Evolutionary conservation across 1,140 invertebrate species (phyloP), one percentile per base, ranked within the genome.

Genomic region (Euwallacea fornicatus): DNA sequence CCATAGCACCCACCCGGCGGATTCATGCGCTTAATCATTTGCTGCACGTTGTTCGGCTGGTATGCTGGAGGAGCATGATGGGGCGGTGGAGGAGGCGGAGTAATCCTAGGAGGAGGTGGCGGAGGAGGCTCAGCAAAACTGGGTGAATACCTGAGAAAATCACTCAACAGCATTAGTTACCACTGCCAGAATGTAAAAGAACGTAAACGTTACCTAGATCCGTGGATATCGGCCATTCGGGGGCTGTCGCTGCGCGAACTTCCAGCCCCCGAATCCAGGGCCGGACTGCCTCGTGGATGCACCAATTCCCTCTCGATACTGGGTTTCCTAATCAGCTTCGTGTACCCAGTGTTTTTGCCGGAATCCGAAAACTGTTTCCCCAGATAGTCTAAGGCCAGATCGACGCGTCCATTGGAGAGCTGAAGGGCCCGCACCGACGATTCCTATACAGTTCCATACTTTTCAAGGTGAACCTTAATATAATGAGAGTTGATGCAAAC

Each of bases 241-340:
- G 94, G 93, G 83, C 92, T 95, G 78, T 96, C 94, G 0, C 94
- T 96, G 33, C 94, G 85, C 8, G 93, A 94, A 79, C 93, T 95
- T 13, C 91, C 93, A 11, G 92, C 92, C 7, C 92, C 92, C 54
- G 92, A 94, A 74, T 95, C 94, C 53, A 95, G 83, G 0, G 92
- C 93, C 0, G 94, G 93, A 82, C 93, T 94, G 7, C 91, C 90
- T 63, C 93, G 85, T 62, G 91, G 89, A 21, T 91, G 87, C 10
- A 91, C 82, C 15, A 91, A 80, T 78, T 94, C 92, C 50, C 91
- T 84, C 81, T 97, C 94, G 68, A 95, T 86, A 81, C 92, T 94
- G 11, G 93, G 91, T 79, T 95, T 95, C 60, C 93, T 86, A 73
- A 91, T 94, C 7, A 95, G 83, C 80, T 95, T 94, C 47, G 88